A percentile compares a stretch with the other conserved stretches of the same genome.
These are phyloP conservation scores for Triops cancriformis DNA, from an alignment of 1,140 invertebrate species.

Conservation along the genomic window DNA sequence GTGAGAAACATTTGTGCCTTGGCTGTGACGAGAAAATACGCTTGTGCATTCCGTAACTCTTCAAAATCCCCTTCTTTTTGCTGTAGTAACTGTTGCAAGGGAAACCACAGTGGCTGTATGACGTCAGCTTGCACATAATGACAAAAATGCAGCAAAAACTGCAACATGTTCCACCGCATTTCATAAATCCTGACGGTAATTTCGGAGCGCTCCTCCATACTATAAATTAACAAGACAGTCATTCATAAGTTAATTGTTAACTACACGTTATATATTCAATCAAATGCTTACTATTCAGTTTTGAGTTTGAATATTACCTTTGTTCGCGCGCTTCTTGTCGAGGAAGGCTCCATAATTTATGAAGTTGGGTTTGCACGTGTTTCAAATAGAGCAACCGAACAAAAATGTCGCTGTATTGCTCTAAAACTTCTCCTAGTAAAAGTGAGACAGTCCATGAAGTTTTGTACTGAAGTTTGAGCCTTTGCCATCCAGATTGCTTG, in stretches of 20 bases:
- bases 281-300: no score
- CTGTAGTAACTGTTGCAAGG: not conserved
- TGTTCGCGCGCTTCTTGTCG: not conserved
- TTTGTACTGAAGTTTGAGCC: not conserved
- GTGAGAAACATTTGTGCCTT: not conserved
- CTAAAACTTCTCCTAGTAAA: not conserved
- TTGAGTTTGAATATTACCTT: not conserved
- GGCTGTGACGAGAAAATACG: not conserved
- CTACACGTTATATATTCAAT: no score
- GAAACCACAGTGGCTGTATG: not conserved
- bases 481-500: not conserved
- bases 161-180: not conserved
- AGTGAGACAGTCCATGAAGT: not conserved
- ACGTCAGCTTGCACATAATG: not conserved
- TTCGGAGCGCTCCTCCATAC: not conserved
- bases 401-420: not conserved
- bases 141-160: not conserved
- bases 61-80: not conserved
- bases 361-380: not conserved
- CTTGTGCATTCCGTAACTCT: not conserved
- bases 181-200: not conserved
- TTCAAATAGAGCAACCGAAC: not conserved
- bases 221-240: not conserved
- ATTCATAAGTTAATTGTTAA: not conserved
- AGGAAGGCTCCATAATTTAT: not conserved